Evolutionary conservation across 2,888 invertebrate species (phyloP).

Genomic region (Xylota segnis): DNA sequence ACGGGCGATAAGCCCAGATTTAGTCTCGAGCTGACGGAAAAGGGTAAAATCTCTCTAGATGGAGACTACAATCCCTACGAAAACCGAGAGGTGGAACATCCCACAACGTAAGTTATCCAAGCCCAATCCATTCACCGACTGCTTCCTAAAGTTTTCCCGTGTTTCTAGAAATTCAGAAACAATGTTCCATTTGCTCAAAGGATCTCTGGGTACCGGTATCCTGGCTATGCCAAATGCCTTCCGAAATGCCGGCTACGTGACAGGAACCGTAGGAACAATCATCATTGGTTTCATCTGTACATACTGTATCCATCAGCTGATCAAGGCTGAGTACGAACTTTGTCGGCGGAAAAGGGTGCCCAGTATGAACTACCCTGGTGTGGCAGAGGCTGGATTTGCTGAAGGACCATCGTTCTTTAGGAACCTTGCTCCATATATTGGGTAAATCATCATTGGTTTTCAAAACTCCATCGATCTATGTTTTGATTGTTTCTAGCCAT

Average conservation of each 20-base stretch:
- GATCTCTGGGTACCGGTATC: slow-evolving; percentile 96
- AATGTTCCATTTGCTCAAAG: slow-evolving; percentile 95
- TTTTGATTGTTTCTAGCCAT: slow-evolving; percentile 85
- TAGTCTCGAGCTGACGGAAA: slow-evolving; percentile 83
- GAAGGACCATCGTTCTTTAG: slow-evolving; percentile 90
- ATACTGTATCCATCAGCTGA: slow-evolving; percentile 96
- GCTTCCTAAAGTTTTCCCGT: neutral
- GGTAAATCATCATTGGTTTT: slow-evolving; percentile 85
- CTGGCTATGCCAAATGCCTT: slow-evolving; percentile 93
- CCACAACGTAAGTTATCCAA: slow-evolving; percentile 88
- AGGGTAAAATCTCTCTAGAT: slow-evolving; percentile 80
- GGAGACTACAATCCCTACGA: slow-evolving; percentile 88
- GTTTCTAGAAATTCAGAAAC: slow-evolving; percentile 91
- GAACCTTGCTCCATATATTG: slow-evolving; percentile 87
- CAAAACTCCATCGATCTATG: no score
- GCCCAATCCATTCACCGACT: neutral
- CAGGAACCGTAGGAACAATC: slow-evolving; percentile 92
- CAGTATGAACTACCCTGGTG: slow-evolving; percentile 92
- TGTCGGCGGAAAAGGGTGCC: slow-evolving; percentile 87
- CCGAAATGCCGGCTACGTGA: slow-evolving; percentile 86
- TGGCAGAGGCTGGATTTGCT: slow-evolving; percentile 90
- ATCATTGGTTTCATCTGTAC: slow-evolving; percentile 95
- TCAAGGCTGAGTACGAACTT: slow-evolving; percentile 86
- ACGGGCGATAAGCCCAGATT: slow-evolving; percentile 78
- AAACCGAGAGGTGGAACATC: slow-evolving; percentile 88